Evolutionary conservation across 2,888 invertebrate genomes (phyloP).

Genomic region (Yponomeuta malinellus): DNA sequence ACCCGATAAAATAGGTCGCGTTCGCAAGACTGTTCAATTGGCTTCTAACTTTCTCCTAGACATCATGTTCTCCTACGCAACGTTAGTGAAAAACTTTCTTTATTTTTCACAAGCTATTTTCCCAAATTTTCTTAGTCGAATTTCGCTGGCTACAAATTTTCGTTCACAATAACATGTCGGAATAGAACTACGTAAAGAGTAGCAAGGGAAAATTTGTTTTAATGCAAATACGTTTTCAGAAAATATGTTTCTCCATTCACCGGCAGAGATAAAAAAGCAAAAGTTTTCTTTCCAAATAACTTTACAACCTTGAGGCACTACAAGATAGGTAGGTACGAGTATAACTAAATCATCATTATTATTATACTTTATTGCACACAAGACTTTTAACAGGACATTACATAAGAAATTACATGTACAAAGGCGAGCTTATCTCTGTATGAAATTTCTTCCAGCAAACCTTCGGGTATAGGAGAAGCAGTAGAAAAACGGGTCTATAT

Average conservation of each 20-base stretch:
- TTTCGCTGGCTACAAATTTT: background rate
- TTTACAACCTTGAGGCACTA: too few species aligned
- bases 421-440: too few species aligned
- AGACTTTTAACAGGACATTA: too few species aligned
- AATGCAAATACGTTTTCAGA: background rate
- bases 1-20: constrained; percentile 1
- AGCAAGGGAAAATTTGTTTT: background rate
- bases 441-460: too few species aligned
- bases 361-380: too few species aligned
- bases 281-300: background rate
- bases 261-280: background rate
- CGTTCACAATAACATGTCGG: background rate
- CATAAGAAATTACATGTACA: too few species aligned
- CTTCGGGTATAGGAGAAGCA: too few species aligned
- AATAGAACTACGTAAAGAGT: background rate
- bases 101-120: background rate
- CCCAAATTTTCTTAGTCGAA: background rate
- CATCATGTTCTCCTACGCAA: background rate
- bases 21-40: constrained; percentile 5
- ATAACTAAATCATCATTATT: too few species aligned
- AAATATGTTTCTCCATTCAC: background rate
- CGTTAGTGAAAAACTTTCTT: background rate
- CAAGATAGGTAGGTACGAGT: too few species aligned
- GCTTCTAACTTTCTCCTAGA: background rate
- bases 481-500: too few species aligned